These are phyloP conservation scores for Odontomyia ornata DNA, from an alignment of 2,888 invertebrate genomes.

Conservation along the genomic window DNA sequence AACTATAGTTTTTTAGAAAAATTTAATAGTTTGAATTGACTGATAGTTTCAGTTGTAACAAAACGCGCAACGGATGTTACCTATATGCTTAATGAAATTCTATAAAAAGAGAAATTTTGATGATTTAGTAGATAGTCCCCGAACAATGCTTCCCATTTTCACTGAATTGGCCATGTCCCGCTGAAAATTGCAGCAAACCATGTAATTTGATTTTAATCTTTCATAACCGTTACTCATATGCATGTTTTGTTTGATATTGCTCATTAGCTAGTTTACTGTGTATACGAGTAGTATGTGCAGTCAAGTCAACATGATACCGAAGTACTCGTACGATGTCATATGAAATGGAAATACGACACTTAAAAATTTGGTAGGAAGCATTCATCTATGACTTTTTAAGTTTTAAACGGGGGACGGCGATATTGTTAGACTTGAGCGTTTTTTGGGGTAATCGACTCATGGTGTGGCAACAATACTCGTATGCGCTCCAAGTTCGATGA, in stretches of 20 bases:
- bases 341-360: neutral
- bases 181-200: too few relatives aligned
- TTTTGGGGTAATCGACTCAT: constrained; percentile 1
- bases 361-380: constrained; percentile 6
- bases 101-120: too few relatives aligned
- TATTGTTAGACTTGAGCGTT: neutral
- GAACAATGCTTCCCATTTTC: too few relatives aligned
- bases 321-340: neutral
- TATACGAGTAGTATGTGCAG: neutral
- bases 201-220: too few relatives aligned
- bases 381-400: constrained; percentile 17
- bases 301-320: neutral
- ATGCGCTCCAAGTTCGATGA: constrained; percentile 6
- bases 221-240: neutral
- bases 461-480: neutral
- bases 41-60: too few relatives aligned
- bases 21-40: too few relatives aligned
- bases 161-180: too few relatives aligned
- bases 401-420: neutral
- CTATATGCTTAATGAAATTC: too few relatives aligned
- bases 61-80: too few relatives aligned
- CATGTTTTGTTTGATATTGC: neutral
- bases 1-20: too few relatives aligned
- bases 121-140: too few relatives aligned
- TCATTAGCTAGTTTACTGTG: neutral